These are phyloP conservation scores for Rhizomys pruinosus DNA, from an alignment of 2,113 vertebrate species.

Conservation along the genomic window DNA sequence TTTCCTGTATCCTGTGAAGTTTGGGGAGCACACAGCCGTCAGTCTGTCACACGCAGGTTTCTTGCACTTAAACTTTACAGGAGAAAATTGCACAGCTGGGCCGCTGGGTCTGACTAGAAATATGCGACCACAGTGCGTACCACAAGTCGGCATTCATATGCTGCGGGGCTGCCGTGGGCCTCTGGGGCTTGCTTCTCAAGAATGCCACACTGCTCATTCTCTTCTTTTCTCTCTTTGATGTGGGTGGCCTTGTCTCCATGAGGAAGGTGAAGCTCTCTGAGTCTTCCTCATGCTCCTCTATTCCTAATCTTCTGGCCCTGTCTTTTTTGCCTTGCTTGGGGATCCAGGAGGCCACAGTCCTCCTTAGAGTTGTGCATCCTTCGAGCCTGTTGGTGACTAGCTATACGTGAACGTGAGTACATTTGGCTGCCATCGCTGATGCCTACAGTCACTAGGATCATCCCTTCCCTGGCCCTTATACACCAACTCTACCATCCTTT, in stretches of 20 bases:
- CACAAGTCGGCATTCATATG: fast-evolving
- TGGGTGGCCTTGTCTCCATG: neutral
- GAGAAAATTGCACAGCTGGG: too few species aligned
- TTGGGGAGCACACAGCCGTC: neutral
- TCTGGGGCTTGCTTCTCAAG: neutral
- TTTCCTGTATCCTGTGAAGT: neutral
- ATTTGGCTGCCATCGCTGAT: fast-evolving
- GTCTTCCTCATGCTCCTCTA: neutral
- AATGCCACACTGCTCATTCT: neutral
- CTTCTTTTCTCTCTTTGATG: neutral
- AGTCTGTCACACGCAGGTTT: neutral
- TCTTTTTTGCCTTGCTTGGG: neutral
- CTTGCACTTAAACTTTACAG: neutral
- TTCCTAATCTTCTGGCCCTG: neutral
- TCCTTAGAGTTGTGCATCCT: neutral
- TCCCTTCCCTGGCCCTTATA: neutral
- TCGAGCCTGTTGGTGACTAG: fast-evolving
- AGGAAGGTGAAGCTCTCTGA: neutral
- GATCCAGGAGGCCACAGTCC: fast-evolving
- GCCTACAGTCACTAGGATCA: neutral
- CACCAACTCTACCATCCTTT: neutral
- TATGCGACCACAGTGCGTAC: neutral
- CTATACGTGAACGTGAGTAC: fast-evolving
- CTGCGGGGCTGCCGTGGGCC: fast-evolving
- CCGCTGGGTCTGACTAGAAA: fast-evolving